These are phyloP conservation scores for Xenus cinereus DNA, from an alignment of 2,113 vertebrate species.

Conservation along the genomic window DNA sequence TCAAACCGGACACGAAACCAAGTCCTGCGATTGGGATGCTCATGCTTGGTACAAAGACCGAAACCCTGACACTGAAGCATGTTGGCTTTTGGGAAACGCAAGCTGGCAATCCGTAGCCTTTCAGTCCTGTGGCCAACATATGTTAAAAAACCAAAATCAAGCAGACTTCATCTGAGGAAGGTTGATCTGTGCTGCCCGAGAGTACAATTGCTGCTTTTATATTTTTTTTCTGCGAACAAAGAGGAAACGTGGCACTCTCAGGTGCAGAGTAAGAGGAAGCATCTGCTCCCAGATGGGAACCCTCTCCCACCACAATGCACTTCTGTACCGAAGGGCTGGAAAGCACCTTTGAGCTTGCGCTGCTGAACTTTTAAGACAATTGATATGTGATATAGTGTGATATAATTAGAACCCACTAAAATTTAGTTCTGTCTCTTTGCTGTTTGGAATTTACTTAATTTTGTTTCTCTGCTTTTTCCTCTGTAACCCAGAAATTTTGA, in stretches of 20 bases:
- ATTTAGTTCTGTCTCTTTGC: background rate
- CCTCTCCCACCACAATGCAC: background rate
- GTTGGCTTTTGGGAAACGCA: background rate
- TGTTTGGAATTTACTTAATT: background rate
- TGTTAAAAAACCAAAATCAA: background rate
- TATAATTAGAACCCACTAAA: background rate
- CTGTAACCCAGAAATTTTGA: background rate
- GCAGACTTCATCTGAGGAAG: background rate
- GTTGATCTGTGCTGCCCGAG: fast-evolving
- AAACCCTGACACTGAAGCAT: background rate
- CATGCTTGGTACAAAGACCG: fast-evolving
- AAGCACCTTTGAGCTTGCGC: background rate
- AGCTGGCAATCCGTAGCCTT: background rate
- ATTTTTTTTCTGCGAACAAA: background rate
- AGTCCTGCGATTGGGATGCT: fast-evolving
- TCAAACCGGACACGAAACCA: fast-evolving
- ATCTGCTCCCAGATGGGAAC: background rate
- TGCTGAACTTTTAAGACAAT: background rate
- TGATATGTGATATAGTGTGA: too few relatives aligned
- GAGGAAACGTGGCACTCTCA: background rate
- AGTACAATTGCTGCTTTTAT: background rate
- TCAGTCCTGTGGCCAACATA: background rate
- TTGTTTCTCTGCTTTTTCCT: background rate
- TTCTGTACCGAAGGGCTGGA: background rate
- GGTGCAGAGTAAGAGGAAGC: conserved; percentile 26